These are phyloP conservation scores for Ormyrus labotus DNA, from an alignment of 2,888 invertebrate genomes.

Conservation along the genomic window DNA sequence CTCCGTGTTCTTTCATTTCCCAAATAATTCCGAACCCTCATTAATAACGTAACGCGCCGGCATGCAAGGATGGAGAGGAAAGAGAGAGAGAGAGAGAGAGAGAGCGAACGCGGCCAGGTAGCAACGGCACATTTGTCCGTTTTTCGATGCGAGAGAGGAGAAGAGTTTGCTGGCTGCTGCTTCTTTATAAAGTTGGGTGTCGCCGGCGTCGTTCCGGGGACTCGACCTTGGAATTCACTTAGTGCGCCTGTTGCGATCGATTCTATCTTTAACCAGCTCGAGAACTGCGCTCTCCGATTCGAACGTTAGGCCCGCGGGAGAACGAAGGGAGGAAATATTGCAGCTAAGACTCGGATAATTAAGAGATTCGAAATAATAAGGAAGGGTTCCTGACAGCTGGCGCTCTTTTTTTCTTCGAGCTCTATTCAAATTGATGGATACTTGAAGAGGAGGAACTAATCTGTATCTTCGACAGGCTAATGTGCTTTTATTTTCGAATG, in stretches of 20 bases:
- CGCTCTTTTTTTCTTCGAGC: background rate
- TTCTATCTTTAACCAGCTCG: slow-evolving; percentile 66
- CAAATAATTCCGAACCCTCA: slow-evolving; percentile 72
- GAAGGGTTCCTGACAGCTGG: slow-evolving; percentile 38
- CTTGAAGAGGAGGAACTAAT: slow-evolving; percentile 26
- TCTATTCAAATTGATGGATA: slow-evolving; percentile 47
- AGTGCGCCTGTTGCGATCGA: slow-evolving; percentile 65
- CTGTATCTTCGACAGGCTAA: slow-evolving; percentile 50
- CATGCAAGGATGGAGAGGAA: slow-evolving; percentile 52
- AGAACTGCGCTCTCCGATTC: slow-evolving; percentile 67
- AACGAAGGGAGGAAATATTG: slow-evolving; percentile 10
- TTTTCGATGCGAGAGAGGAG: slow-evolving; percentile 53
- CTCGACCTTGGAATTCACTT: slow-evolving; percentile 62
- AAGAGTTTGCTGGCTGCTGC: slow-evolving; percentile 40
- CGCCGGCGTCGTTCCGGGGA: slow-evolving; percentile 48
- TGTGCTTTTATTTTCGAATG: slow-evolving; percentile 26
- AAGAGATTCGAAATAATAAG: slow-evolving; percentile 46
- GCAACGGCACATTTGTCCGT: slow-evolving; percentile 61
- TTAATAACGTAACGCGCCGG: slow-evolving; percentile 71
- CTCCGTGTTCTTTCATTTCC: slow-evolving; percentile 69
- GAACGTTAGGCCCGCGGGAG: slow-evolving; percentile 63
- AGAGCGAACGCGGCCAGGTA: slow-evolving; percentile 60
- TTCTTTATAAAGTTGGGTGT: slow-evolving; percentile 58
- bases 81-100: slow-evolving; percentile 25
- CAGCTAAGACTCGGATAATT: slow-evolving; percentile 45